Evolutionary conservation across 2,113 vertebrate genomes (phyloP), one percentile per base, ranked within the genome.

Genomic region (Myrmecophaga tridactyla): DNA sequence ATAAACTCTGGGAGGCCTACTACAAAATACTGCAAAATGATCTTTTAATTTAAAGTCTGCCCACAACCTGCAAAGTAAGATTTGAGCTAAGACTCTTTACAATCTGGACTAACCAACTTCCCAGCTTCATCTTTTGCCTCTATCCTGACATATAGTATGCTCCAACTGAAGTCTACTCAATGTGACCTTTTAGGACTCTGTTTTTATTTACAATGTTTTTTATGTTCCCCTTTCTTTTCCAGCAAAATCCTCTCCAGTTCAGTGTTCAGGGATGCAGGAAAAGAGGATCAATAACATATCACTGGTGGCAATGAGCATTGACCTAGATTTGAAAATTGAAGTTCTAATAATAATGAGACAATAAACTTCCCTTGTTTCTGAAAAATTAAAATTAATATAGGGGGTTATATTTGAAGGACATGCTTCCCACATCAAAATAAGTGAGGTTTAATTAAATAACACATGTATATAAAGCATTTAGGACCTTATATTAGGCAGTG

Each of bases 21-120:
- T 89, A 73, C 23, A 86, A 82, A 97, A 93, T 51, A 76, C 31
- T 25, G 91, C n/a, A 84, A 83, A 80, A 82, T 43, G 12, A 10
- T 89, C 48, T 75, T 93, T 63, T 41, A 58, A 58, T 21, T 58
- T 21, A 58, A 58, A 58, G 56, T 21, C 56, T 58, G 56, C 56
- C 56, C 56, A 58, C 20, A 23, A 21, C 56, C 56, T 58, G 56
- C 20, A 58, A 21, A 58, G 56, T 58, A 60, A 83, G 65, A 12
- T 69, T 34, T 78, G 36, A 93, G 80, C 82, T 27, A 67, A 93
- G 58, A 80, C 36, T 3, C 70, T 94, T 75, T 39, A 10, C 1
- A 8, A 62, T 51, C 51, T 62, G 63, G 18, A 11, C 36, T 72
- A 36, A 63, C 12, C 76, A 58, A 48, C 0, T 9, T 67, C 51